These are phyloP conservation scores for Hyles vespertilio DNA, from an alignment of 1,140 invertebrate species.

Conservation along the genomic window DNA sequence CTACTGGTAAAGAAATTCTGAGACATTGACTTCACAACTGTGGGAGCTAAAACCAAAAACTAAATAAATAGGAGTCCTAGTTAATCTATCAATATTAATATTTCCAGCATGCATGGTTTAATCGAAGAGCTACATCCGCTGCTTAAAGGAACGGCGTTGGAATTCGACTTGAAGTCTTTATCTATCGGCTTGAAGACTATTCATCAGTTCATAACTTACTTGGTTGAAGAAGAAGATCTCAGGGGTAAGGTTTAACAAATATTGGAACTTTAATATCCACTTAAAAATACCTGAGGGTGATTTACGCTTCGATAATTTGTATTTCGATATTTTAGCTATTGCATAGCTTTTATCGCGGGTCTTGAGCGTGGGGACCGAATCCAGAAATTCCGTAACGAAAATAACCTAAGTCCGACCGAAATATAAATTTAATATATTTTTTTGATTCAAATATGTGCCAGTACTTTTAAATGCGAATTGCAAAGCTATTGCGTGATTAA, in stretches of 20 bases:
- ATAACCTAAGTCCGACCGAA: too few relatives aligned
- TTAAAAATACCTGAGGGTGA: neutral
- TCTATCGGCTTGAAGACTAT: conserved; percentile 37
- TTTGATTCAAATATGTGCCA: too few relatives aligned
- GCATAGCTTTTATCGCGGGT: too few relatives aligned
- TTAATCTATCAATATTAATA: neutral
- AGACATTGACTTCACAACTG: too few relatives aligned
- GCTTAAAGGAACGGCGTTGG: conserved; percentile 43
- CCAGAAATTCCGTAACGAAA: too few relatives aligned
- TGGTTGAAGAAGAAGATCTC: conserved; percentile 44
- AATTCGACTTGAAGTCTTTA: conserved; percentile 43
- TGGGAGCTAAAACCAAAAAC: too few relatives aligned
- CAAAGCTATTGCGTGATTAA: too few relatives aligned
- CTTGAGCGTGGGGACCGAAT: too few relatives aligned
- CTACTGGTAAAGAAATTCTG: neutral
- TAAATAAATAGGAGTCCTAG: too few relatives aligned
- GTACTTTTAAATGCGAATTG: too few relatives aligned
- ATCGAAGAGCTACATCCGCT: conserved; percentile 61
- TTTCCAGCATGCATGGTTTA: conserved; percentile 48
- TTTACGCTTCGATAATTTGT: neutral
- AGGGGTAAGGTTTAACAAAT: conserved; percentile 30
- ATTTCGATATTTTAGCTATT: conserved; percentile 2
- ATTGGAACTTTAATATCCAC: neutral
- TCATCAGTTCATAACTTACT: conserved; percentile 42
- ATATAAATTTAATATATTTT: too few relatives aligned